Evolutionary conservation across 1,140 invertebrate species (phyloP), one percentile per base, ranked within the genome.

Genomic region (Brachionus calyciflorus): DNA sequence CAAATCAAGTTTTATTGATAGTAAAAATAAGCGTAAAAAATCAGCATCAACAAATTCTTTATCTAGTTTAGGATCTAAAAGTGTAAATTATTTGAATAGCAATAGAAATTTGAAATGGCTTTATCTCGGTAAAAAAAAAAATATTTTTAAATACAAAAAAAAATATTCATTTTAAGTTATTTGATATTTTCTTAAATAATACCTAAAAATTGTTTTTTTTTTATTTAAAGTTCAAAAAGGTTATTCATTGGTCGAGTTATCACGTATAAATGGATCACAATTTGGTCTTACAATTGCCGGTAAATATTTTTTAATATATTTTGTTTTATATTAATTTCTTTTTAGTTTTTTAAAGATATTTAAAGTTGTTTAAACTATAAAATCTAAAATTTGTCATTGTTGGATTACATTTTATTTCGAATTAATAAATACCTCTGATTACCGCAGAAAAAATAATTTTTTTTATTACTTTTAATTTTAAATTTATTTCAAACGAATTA

Each of bases 211-310:
- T 37, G 3, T 37, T 37, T 37, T 51, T 73, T 73, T 73, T 55
- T 51, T 21, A 21, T 40, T 49, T 73, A 17, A 41, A 73, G 69
- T 73, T 30, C 69, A 73, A 73, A 73, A 73, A 73, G 69, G 69
- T 51, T 55, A 73, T 41, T 73, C 69, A 28, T 5, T 73, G 17
- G 69, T 73, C 26, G 69, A 73, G 40, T 55, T 73, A 37, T 28
- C 30, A 26, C 44, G 69, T 37, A 26, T 55, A 33, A 73, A 73
- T 41, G 51, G 51, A 37, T 51, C 69, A 10, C 69, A 73, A 55
- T 73, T 73, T 33, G 69, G 69, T 40, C 37, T 73, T 6, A 73
- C 69, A 5, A 73, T 73, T 21, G 46, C 69, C 0, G 69, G 55
- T 60, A 37, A 60, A 19, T 40, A 19, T 60, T 60, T 60, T 60